Evolutionary conservation across 1,140 invertebrate genomes (phyloP), one percentile per base, ranked within the genome.

Genomic region (Grapholita molesta): DNA sequence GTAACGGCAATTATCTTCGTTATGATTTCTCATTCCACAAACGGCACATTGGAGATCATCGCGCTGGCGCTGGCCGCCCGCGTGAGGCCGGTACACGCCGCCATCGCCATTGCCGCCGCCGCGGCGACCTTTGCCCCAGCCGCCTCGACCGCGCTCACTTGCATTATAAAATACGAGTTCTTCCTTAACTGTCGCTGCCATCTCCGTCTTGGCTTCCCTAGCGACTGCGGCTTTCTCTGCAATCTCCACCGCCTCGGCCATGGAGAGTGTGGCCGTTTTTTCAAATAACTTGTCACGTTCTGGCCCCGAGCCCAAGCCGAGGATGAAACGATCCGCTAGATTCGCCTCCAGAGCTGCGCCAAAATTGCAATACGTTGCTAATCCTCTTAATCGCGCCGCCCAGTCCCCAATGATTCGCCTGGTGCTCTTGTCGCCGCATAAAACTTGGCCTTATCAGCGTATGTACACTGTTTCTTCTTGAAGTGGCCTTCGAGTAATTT

Each of bases 391-490:
- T 42, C 70, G 64, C 25, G 70, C 64, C 32, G 66, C 72, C 72
- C 72, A 73, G 21, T 73, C 72, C 32, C 30, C n/a, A 73, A 42
- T 8, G 48, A 15, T 65, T 73, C 68, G 32, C 61, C 61, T 55
- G 66, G 57, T 18, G 7, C 48, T 32, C 35, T 64, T 0, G 12
- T 70, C 11, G 72, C 72, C 3, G 48, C 52, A 30, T 55, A 66
- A 18, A 73, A 73, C 3, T 66, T 70, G 11, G 67, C 68, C 42
- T 65, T 67, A 21, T 73, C 68, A 12, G 32, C 72, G 23, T 65
- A 73, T 11, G 68, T 33, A 12, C 68, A 73, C 32, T 65, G 1
- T 21, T 68, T 73, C 3, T 38, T 25, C 21, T 68, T 70, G 30
- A 73, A 73, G 52, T 73, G 72, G 2, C 11, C 23, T 21, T 73